Conservation (phyloP, 2,888 invertebrate species). For the Campaea margaritaria region DNA sequence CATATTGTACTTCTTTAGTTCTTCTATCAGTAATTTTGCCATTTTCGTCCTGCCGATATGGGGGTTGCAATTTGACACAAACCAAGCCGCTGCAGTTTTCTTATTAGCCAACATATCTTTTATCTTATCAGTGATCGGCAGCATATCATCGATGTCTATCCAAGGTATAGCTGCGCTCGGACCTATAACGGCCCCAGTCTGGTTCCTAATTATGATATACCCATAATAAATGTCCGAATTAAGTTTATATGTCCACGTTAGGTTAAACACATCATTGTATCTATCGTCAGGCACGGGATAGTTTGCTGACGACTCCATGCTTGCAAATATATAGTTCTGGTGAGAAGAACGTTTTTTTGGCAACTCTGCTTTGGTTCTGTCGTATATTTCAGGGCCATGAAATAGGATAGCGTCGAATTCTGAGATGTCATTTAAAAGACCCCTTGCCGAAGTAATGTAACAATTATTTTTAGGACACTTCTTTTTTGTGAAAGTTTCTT, state of each 20-base stretch:
- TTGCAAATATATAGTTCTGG: constrained; percentile 63
- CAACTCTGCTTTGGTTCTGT: constrained; percentile 20
- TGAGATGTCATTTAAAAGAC: constrained; percentile 46
- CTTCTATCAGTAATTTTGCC: constrained; percentile 37
- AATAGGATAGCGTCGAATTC: constrained; percentile 64
- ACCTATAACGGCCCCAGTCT: constrained; percentile 48
- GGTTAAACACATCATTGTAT: constrained; percentile 59
- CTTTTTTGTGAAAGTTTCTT: constrained; percentile 51
- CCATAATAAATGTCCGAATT: constrained; percentile 60
- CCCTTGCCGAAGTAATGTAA: constrained; percentile 56
- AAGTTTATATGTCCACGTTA: constrained; percentile 64
- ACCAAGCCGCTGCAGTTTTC: constrained; percentile 51
- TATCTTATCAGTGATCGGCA: constrained; percentile 39
- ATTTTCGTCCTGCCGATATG: constrained; percentile 49
- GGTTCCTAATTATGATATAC: constrained; percentile 56
- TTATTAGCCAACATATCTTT: constrained; percentile 32
- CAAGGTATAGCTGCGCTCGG: constrained; percentile 54
- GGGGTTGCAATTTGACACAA: constrained; percentile 63
- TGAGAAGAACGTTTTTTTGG: constrained; percentile 51
- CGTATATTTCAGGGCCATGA: constrained; percentile 54
- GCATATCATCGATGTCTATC: constrained; percentile 50
- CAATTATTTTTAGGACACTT: constrained; percentile 64
- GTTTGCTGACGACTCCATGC: constrained; percentile 60
- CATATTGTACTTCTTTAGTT: constrained; percentile 40
- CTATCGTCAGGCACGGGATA: constrained; percentile 52